A percentile compares a stretch with the other conserved stretches of the same genome.
Conservation (phyloP, 2,888 invertebrate species). For the Hoplodrina ambigua region DNA sequence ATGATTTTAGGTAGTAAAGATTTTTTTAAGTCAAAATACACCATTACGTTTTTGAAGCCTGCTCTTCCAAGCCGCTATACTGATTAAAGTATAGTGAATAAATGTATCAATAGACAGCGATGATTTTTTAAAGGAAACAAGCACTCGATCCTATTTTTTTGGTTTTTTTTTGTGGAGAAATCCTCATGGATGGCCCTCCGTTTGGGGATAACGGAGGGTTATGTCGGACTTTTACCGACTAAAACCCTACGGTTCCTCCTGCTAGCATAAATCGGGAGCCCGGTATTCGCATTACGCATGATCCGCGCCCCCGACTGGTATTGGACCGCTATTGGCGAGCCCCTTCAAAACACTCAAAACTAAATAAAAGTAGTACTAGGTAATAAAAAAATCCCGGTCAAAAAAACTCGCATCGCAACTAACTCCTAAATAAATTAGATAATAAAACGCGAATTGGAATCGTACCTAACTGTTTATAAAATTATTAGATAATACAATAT, state of each 20-base stretch:
- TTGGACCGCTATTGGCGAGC: too few species aligned
- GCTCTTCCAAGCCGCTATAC: background rate
- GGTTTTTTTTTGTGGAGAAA: too few species aligned
- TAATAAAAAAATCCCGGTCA: constrained; percentile 5
- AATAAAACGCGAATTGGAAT: background rate
- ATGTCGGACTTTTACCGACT: too few species aligned
- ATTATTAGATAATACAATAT: background rate
- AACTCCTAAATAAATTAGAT: background rate
- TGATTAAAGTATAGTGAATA: background rate
- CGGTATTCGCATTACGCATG: too few species aligned
- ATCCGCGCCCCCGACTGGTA: too few species aligned
- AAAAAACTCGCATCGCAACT: background rate
- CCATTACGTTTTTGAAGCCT: background rate
- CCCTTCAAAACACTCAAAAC: too few species aligned
- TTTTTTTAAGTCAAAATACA: background rate
- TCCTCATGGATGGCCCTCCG: too few species aligned
- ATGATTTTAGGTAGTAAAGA: background rate
- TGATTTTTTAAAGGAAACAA: background rate
- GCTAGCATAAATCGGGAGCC: too few species aligned
- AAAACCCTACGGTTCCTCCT: too few species aligned
- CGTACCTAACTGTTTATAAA: background rate
- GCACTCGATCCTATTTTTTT: background rate
- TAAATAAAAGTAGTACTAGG: too few species aligned
- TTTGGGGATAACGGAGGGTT: too few species aligned
- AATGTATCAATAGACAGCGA: background rate